Evolutionary conservation across 2,113 vertebrate genomes (phyloP), one percentile per base, ranked within the genome.

Genomic region (Beaufortia kweichowensis): DNA sequence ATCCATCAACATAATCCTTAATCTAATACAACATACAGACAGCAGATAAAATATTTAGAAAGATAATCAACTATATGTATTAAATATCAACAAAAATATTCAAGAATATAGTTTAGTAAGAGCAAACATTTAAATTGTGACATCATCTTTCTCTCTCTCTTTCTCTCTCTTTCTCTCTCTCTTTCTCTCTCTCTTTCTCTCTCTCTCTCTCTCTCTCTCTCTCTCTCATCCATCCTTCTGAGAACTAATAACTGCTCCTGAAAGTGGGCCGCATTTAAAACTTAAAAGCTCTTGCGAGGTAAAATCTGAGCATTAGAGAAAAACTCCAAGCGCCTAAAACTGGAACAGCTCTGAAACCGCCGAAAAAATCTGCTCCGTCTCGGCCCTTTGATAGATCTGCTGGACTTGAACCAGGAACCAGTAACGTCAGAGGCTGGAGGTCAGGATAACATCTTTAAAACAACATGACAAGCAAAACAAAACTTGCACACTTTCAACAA

Each of bases 211-310:
- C 59, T 68, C 33, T 35, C 33, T 35, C 33, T 9, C 33, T 9
- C 6, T 35, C 33, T 35, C 24, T 55, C 41, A 68, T 24, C 67
- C 12, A 31, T 74, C 53, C 24, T 62, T 63, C 26, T 74, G 63
- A 75, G 17, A 56, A 77, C 73, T 77, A 11, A 35, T 14, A 39
- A 39, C 19, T 39, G 31, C 33, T 11, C 10, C 31, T 64, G 21
- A 64, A 63, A 64, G 0, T 1, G 3, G 11, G 6, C 7, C 10
- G 33, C 1, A 1, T 64, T 64, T 41, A 29, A 33, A 33, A 10
- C 19, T 63, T n/a, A n/a, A n/a, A 2, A 35, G 33, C 33, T 9
- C 33, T 9, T 9, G 33, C 10, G 6, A 35, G 10, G 7, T 35
- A 35, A 35, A 35, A 35, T 1, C 33, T 9, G 1, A 35, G 7